phyloP scores from a whole-genome alignment of 2,797 vertebrate species.

The Manis pentadactyla region DNA sequence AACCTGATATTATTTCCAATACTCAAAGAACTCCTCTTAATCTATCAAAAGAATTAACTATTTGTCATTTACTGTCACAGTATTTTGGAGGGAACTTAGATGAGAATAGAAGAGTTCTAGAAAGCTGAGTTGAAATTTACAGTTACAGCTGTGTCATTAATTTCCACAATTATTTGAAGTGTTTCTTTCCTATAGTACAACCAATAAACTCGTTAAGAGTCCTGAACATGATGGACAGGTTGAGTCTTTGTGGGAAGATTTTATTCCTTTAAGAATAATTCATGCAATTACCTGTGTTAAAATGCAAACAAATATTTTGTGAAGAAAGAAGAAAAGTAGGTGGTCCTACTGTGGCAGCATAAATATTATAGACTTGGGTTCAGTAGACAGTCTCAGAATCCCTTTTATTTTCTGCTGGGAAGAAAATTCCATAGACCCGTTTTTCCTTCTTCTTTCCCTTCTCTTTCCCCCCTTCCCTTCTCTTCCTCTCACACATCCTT shows the following conservation, averaged over 20 bases:
- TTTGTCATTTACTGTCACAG: neutral
- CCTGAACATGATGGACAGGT: neutral
- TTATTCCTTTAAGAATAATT: neutral
- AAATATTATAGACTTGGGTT: neutral
- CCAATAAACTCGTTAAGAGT: neutral
- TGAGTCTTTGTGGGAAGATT: neutral
- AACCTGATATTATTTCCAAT: slow-evolving; percentile 42
- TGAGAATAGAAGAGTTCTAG: neutral
- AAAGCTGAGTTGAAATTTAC: neutral
- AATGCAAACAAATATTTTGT: slow-evolving; percentile 23
- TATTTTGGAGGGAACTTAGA: neutral
- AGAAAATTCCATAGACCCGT: neutral
- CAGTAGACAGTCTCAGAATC: neutral
- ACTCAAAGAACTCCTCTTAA: neutral
- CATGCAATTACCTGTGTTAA: neutral
- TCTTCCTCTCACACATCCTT: neutral
- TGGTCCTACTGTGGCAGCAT: neutral
- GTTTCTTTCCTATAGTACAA: neutral
- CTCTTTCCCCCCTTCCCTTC: too few species aligned
- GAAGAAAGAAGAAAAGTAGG: neutral
- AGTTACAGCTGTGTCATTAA: neutral
- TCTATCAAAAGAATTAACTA: neutral
- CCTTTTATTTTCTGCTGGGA: neutral
- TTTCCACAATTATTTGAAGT: neutral
- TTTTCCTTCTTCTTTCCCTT: neutral